Percentiles rank a stretch among this genome's conserved stretches.
These are phyloP conservation scores for Drosophila kanapiae DNA, from an alignment of 1,140 invertebrate species.

Conservation along the genomic window DNA sequence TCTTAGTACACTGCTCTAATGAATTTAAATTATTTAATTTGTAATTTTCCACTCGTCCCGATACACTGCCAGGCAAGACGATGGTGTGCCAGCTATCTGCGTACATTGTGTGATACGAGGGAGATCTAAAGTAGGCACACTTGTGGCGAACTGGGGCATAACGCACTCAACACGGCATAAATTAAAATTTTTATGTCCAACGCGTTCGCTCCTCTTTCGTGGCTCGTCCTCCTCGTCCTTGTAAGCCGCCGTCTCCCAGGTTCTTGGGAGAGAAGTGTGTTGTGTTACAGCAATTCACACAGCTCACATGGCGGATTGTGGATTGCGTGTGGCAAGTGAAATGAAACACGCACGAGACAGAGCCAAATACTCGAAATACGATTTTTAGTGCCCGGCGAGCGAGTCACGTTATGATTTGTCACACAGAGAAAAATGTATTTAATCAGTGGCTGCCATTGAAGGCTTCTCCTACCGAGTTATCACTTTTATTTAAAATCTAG, in stretches of 20 bases:
- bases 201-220: slow-evolving; percentile 18
- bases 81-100: slow-evolving; percentile 46
- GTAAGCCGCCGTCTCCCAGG: not conserved
- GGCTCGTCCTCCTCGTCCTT: too few relatives aligned
- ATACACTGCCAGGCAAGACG: not conserved
- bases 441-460: too few relatives aligned
- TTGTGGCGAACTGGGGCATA: slow-evolving; percentile 73
- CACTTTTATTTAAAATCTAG: too few relatives aligned
- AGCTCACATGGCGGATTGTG: slow-evolving; percentile 40
- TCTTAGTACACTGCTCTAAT: not conserved
- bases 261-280: slow-evolving; percentile 17
- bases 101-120: slow-evolving; percentile 39
- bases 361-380: slow-evolving; percentile 56
- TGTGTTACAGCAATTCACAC: slow-evolving; percentile 60
- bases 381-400: slow-evolving; percentile 70
- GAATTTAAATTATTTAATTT: slow-evolving; percentile 1
- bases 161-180: slow-evolving; percentile 81
- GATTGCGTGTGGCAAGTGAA: slow-evolving; percentile 74
- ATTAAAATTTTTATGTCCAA: slow-evolving; percentile 73
- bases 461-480: too few relatives aligned
- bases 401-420: slow-evolving; percentile 74
- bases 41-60: not conserved
- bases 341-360: slow-evolving; percentile 68
- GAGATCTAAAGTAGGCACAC: slow-evolving; percentile 63
- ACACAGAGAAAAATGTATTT: not conserved